These are phyloP conservation scores for Drosophila leontia DNA, from an alignment of 1,140 invertebrate genomes.

Conservation along the genomic window DNA sequence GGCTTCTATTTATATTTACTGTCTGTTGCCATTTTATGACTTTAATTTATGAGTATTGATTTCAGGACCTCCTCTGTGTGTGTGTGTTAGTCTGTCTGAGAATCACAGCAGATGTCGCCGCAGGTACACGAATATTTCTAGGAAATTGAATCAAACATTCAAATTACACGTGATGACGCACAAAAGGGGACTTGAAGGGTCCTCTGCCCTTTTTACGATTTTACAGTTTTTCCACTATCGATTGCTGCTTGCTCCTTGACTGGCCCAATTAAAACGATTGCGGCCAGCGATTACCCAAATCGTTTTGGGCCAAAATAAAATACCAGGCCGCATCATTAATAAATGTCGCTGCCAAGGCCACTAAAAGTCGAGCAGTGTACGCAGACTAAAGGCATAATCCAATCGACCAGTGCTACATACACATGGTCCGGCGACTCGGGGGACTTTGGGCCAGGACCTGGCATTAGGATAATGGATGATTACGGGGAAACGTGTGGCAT, in stretches of 20 bases:
- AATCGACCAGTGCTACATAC: conserved; percentile 51
- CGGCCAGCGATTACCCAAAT: conserved; percentile 64
- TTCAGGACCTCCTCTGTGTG: conserved; percentile 19
- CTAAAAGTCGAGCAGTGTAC: conserved; percentile 47
- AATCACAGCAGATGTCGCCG: conserved; percentile 61
- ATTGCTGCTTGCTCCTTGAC: conserved; percentile 19
- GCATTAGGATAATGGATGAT: conserved; percentile 83
- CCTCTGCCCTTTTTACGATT: conserved; percentile 45
- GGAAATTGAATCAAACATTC: conserved; percentile 43
- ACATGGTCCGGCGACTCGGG: conserved; percentile 44
- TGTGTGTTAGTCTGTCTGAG: conserved; percentile 35
- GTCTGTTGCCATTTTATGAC: conserved; percentile 62
- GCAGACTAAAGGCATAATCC: conserved; percentile 68
- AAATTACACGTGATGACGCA: conserved; percentile 43
- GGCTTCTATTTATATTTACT: conserved; percentile 60
- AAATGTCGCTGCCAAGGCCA: conserved; percentile 58
- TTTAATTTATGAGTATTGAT: conserved; percentile 75
- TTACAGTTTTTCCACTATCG: conserved; percentile 70
- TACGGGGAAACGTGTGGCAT: conserved; percentile 77
- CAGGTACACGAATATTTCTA: conserved; percentile 31
- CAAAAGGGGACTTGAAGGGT: not conserved
- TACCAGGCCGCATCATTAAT: conserved; percentile 64
- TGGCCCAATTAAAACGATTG: conserved; percentile 72
- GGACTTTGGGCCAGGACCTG: conserved; percentile 62
- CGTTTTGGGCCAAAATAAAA: conserved; percentile 59